A percentile compares a stretch with the other conserved stretches of the same genome.
Evolutionary conservation across 2,888 invertebrate species (phyloP).

Genomic region (Xylota sylvarum): DNA sequence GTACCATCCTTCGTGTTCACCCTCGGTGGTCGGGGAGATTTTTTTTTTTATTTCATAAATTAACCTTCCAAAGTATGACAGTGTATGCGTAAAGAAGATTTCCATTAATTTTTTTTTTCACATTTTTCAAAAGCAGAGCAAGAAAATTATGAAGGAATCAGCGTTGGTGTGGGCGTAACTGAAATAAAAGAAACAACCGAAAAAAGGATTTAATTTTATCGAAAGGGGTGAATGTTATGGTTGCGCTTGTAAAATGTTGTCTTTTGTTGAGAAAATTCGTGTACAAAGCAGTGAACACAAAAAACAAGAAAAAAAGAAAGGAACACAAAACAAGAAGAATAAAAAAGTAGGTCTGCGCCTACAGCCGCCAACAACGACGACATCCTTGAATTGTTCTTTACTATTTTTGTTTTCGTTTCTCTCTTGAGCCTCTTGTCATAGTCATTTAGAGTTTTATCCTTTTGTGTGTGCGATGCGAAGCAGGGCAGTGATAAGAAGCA

Average conservation of each 20-base stretch:
- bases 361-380: conserved; percentile 3
- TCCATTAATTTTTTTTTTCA: conserved; percentile 47
- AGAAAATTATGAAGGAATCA: conserved; percentile 6
- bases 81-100: conserved; percentile 41
- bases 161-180: neutral
- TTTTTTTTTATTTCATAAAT: conserved; percentile 57
- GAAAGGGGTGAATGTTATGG: conserved; percentile 51
- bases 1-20: conserved; percentile 12
- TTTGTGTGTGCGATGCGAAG: conserved; percentile 36
- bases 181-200: conserved; percentile 36
- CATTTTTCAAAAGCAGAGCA: neutral
- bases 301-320: neutral
- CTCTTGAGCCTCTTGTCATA: conserved; percentile 36
- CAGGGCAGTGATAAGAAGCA: conserved; percentile 25
- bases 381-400: conserved; percentile 12
- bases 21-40: conserved; percentile 5
- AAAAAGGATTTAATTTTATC: conserved; percentile 37
- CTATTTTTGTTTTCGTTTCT: conserved; percentile 7
- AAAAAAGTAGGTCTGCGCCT: neutral
- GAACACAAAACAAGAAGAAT: neutral
- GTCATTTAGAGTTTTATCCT: conserved; percentile 58
- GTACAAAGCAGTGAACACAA: conserved; percentile 29
- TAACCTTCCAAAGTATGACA: conserved; percentile 57
- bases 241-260: conserved; percentile 57
- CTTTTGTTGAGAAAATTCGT: conserved; percentile 50